These are phyloP conservation scores for Bradypus variegatus DNA, from an alignment of 2,797 vertebrate species.

Conservation along the genomic window DNA sequence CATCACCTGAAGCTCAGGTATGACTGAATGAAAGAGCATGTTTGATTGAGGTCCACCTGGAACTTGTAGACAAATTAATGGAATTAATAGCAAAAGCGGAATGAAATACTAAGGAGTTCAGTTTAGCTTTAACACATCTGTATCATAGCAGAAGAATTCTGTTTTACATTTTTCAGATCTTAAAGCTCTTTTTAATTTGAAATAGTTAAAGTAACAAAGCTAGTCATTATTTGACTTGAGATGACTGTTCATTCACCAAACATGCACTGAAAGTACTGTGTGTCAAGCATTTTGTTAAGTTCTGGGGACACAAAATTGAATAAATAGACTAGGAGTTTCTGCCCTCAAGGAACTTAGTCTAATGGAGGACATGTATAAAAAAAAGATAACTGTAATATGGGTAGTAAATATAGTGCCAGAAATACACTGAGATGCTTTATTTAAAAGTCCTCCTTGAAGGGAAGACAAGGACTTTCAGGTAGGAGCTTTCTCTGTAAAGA, in stretches of 20 bases:
- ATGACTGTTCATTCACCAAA: background rate
- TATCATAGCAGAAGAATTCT: background rate
- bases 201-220: background rate
- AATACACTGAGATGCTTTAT: background rate
- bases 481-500: background rate
- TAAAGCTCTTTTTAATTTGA: constrained; percentile 12
- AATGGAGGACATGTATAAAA: background rate
- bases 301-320: background rate
- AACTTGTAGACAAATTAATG: background rate
- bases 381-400: background rate
- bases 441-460: background rate
- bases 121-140: background rate
- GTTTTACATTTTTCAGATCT: constrained; percentile 11
- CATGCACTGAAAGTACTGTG: background rate
- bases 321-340: background rate
- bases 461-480: background rate
- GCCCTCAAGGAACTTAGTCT: background rate
- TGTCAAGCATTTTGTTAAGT: background rate
- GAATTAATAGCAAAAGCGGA: background rate
- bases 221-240: background rate
- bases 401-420: background rate
- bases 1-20: background rate
- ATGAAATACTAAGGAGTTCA: background rate
- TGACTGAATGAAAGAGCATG: background rate
- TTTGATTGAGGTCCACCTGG: background rate